These are phyloP conservation scores for Pentalonia nigronervosa DNA, from an alignment of 1,140 invertebrate genomes.

Conservation along the genomic window DNA sequence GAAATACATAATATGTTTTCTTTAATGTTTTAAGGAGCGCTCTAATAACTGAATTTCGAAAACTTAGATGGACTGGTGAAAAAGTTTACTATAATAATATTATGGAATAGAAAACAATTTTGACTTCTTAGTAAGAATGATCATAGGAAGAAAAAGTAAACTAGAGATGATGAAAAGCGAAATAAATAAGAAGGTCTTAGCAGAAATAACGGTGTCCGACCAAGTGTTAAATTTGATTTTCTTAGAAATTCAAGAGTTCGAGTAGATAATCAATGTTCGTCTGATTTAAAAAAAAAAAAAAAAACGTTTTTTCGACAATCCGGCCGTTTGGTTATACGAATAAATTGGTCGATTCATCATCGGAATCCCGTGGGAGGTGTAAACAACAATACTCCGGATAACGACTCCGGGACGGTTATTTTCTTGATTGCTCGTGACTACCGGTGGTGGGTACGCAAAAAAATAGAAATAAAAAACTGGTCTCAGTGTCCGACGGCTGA, in stretches of 20 bases:
- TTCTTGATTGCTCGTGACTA: conserved; percentile 16
- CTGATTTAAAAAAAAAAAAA: conserved; percentile 19
- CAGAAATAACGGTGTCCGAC: not conserved
- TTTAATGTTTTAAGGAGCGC: not conserved
- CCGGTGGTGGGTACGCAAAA: not conserved
- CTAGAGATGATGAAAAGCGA: not conserved
- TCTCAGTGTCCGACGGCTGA: conserved; percentile 29
- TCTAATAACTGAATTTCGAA: not conserved
- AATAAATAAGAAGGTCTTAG: not conserved
- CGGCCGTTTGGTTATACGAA: not conserved
- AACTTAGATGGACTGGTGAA: not conserved
- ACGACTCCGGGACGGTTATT: conserved; percentile 33
- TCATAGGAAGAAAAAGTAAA: not conserved
- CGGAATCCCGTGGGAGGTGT: conserved; percentile 54
- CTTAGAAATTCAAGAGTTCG: conserved; percentile 35
- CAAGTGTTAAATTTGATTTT: conserved; percentile 47
- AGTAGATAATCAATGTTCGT: conserved; percentile 33
- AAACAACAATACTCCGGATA: conserved; percentile 55
- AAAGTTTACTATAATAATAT: not conserved
- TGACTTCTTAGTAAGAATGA: not conserved
- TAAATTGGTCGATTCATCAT: conserved; percentile 51
- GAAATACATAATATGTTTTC: too few species aligned
- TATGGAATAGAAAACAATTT: not conserved
- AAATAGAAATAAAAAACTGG: conserved; percentile 30
- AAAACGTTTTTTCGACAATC: not conserved